Evolutionary conservation across 1,140 invertebrate genomes (phyloP).

Genomic region (Stenopsyche tienmushanensis): DNA sequence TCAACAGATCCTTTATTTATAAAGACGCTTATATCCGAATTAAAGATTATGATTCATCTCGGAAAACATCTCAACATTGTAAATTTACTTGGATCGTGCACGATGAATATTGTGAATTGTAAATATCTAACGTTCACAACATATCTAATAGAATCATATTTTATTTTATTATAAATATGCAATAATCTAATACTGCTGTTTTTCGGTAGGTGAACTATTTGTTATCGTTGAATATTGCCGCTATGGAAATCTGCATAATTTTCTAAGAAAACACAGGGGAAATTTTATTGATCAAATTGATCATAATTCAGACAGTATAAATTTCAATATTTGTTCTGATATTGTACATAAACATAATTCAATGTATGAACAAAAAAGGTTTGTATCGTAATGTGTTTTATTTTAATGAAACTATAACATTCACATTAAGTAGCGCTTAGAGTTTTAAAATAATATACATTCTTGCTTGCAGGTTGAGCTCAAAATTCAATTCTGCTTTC

Average conservation of each 20-base stretch:
- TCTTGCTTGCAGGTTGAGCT: no score
- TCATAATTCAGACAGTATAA: slow-evolving; percentile 63
- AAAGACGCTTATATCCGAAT: slow-evolving; percentile 80
- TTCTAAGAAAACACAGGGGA: slow-evolving; percentile 72
- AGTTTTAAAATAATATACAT: no score
- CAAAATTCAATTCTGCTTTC: no score
- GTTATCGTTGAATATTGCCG: slow-evolving; percentile 92
- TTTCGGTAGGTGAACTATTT: slow-evolving; percentile 75
- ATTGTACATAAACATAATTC: no score
- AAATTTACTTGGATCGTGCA: slow-evolving; percentile 90
- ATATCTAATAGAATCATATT: background rate
- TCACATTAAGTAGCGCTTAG: no score
- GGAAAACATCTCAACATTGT: slow-evolving; percentile 94
- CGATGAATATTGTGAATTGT: slow-evolving; percentile 87
- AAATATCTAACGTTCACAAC: slow-evolving; percentile 45
- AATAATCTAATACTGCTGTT: background rate
- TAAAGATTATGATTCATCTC: slow-evolving; percentile 95
- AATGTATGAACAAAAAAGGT: no score
- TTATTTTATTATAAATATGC: background rate
- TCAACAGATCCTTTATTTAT: slow-evolving; percentile 72
- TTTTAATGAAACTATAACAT: no score
- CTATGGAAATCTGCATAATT: slow-evolving; percentile 87
- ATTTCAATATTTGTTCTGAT: slow-evolving; percentile 63
- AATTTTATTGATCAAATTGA: slow-evolving; percentile 81
- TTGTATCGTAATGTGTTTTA: no score